Percentiles rank a stretch among this genome's conserved stretches.
These are phyloP conservation scores for Mesorhabditis spiculigera DNA, from an alignment of 2,888 invertebrate species.

Conservation along the genomic window DNA sequence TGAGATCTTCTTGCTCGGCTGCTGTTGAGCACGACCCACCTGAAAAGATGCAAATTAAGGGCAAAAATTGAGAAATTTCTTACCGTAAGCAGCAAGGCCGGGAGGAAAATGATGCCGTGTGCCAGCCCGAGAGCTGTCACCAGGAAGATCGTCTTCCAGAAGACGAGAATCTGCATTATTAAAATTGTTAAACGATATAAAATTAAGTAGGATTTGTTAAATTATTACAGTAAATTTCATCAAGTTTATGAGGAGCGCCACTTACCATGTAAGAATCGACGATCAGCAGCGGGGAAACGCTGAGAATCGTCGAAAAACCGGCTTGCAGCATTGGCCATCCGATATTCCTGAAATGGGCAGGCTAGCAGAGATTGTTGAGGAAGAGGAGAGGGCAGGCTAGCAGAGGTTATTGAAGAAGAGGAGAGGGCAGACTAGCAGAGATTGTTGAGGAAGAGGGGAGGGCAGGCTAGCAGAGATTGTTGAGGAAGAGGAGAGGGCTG, in stretches of 20 bases:
- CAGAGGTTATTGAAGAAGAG: no score
- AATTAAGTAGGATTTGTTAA: no score
- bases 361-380: no score
- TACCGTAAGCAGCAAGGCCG: constrained; percentile 38
- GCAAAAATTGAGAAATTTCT: neutral
- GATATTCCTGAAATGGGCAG: constrained; percentile 22
- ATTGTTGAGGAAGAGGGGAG: no score
- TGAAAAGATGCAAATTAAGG: neutral
- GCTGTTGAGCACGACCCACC: neutral
- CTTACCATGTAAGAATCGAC: constrained; percentile 42
- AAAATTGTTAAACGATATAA: no score
- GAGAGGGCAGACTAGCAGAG: no score
- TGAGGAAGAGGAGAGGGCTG: no score
- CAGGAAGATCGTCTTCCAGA: constrained; percentile 41
- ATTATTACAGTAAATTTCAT: no score
- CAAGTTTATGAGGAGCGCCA: no score
- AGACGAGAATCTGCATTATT: constrained; percentile 20
- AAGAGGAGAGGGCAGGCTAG: no score
- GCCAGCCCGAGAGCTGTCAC: constrained; percentile 37
- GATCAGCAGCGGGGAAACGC: constrained; percentile 33
- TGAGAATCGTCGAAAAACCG: constrained; percentile 36
- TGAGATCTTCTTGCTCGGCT: constrained; percentile 3
- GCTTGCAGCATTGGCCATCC: constrained; percentile 52
- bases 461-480: no score
- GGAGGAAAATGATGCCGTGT: constrained; percentile 45